Evolutionary conservation across 2,888 invertebrate genomes (phyloP).

Genomic region (Drosophila austrosaltans): DNA sequence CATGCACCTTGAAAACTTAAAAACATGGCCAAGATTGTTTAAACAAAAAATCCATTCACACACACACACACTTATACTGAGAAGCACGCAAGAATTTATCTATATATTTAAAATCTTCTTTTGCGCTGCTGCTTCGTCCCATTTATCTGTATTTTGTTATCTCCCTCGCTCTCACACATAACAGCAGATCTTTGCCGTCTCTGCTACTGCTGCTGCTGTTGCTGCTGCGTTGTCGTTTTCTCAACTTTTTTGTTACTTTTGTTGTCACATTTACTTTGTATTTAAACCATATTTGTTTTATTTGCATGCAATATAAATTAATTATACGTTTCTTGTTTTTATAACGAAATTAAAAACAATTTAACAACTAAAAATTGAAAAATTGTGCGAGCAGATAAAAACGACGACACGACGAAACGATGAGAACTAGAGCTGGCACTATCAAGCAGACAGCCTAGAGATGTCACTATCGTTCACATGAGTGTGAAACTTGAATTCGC

Average conservation of each 20-base stretch:
- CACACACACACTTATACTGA: background rate
- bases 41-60: conserved; percentile 61
- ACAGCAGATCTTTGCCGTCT: background rate
- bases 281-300: too few relatives aligned
- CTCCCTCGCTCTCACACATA: conserved; percentile 7
- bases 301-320: too few relatives aligned
- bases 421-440: too few relatives aligned
- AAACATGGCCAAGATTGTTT: conserved; percentile 73
- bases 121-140: background rate
- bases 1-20: conserved; percentile 71
- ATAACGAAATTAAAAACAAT: too few relatives aligned
- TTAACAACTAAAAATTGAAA: conserved; percentile 52
- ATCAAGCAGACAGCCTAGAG: too few relatives aligned
- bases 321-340: too few relatives aligned
- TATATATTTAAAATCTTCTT: conserved; percentile 10
- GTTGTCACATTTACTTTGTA: background rate
- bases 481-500: too few relatives aligned
- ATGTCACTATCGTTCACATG: too few relatives aligned
- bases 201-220: background rate
- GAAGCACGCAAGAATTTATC: conserved; percentile 12
- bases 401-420: conserved; percentile 48
- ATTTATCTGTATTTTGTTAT: conserved; percentile 12
- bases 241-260: background rate
- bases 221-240: conserved; percentile 4
- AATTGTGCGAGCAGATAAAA: conserved; percentile 58